Evolutionary conservation across 2,113 vertebrate genomes (phyloP), one percentile per base, ranked within the genome.

Genomic region (Xyliphius kryptos): DNA sequence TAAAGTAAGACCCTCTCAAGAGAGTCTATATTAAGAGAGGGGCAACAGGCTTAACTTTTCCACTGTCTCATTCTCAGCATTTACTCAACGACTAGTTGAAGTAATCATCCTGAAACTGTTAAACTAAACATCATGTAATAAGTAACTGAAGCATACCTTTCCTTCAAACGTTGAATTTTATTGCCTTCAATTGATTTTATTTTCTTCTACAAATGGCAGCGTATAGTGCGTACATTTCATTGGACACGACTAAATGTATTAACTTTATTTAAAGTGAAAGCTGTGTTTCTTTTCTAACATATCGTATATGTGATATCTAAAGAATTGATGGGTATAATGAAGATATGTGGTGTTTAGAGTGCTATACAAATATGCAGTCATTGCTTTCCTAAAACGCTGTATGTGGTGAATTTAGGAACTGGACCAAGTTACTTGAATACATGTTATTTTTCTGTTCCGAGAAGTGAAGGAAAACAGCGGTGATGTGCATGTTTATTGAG

Each of bases 1-100:
- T 71, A 71, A 67, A 71, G 63, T 67, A 56, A 67, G 69, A 52
- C 40, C 26, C 59, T 67, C 64, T 66, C 38, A 47, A 15, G 69
- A 57, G 69, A 53, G 16, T 54, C 62, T 14, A 43, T 62, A 63
- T 59, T 68, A 59, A 40, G 41, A 32, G 26, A 57, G 19, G 43
- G 59, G 17, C 15, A 61, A 46, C 53, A 40, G 47, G 59, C 16
- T 44, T 32, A 63, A 54, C 47, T 63, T 72, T 67, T 67, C 58
- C 47, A 58, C 63, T 57, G 54, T 71, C 59, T 56, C 32, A n/a
- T 62, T 61, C 53, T 43, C 9, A 56, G 21, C 37, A 14, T 51
- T 40, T 54, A 53, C 49, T 61, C 19, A 11, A 44, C 21, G n/a
- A n/a, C n/a, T n/a, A n/a, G n/a, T n/a, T n/a, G n/a, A n/a, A n/a